These are phyloP conservation scores for Poeciliopsis turneri DNA, from an alignment of 2,797 vertebrate species.

Conservation along the genomic window DNA sequence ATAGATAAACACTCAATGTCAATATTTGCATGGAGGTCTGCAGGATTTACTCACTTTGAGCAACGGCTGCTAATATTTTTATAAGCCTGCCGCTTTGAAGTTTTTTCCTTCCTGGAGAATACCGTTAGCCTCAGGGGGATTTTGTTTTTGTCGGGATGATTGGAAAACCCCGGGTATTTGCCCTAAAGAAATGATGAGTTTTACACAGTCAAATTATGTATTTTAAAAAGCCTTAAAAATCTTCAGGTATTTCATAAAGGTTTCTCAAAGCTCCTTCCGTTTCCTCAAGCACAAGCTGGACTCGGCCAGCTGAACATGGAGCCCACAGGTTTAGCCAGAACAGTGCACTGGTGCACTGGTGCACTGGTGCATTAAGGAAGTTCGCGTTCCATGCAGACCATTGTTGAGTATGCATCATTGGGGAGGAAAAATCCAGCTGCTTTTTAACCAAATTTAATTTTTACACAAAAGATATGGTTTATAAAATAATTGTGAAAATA, in stretches of 20 bases:
- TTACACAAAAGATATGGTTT: background rate
- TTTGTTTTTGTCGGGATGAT: background rate
- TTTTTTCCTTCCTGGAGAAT: background rate
- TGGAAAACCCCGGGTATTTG: too few relatives aligned
- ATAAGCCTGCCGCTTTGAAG: background rate
- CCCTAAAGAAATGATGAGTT: background rate
- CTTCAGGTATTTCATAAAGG: background rate
- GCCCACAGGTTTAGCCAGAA: background rate
- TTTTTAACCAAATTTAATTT: too few relatives aligned
- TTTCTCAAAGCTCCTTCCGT: background rate
- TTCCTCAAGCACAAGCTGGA: background rate
- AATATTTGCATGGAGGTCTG: background rate
- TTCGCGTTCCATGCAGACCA: background rate
- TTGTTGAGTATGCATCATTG: background rate
- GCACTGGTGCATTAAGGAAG: background rate
- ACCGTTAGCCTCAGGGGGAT: background rate
- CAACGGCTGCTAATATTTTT: background rate
- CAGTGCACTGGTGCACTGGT: too few relatives aligned
- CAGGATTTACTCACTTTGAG: slow-evolving; percentile 33
- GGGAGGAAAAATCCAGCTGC: background rate
- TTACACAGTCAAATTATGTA: background rate
- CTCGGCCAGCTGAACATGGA: background rate
- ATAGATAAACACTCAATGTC: slow-evolving; percentile 40
- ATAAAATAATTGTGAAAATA: background rate
- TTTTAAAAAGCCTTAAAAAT: background rate